Percentiles rank a stretch among this genome's conserved stretches.
Conservation (phyloP, 2,888 invertebrate species). For the Auanema sp. region DNA sequence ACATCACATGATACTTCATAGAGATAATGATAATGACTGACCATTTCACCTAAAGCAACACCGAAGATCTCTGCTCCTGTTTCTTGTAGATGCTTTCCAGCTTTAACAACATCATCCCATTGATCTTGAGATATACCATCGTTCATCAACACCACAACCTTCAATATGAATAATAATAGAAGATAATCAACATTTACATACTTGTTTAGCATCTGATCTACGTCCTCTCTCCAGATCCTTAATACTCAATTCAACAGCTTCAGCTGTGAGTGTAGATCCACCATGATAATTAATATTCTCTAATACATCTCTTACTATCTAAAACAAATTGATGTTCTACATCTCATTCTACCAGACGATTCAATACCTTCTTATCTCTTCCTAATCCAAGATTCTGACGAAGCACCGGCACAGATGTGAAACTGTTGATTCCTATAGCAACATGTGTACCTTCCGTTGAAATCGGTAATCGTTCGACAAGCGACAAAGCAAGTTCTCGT, state of each 20-base stretch:
- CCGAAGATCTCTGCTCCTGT: slow-evolving; percentile 50
- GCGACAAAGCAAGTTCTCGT: slow-evolving; percentile 49
- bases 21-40: too few species aligned
- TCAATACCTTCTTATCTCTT: slow-evolving; percentile 37
- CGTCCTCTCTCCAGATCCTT: slow-evolving; percentile 40
- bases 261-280: slow-evolving; percentile 52
- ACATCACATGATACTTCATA: too few species aligned
- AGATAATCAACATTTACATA: slow-evolving; percentile 9
- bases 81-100: slow-evolving; percentile 31
- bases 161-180: background rate
- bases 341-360: background rate
- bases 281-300: slow-evolving; percentile 52
- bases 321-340: slow-evolving; percentile 5
- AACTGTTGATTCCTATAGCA: slow-evolving; percentile 52
- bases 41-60: slow-evolving; percentile 50
- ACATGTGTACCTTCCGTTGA: slow-evolving; percentile 28
- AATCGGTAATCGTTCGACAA: slow-evolving; percentile 55
- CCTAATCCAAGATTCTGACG: slow-evolving; percentile 45
- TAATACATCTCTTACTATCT: slow-evolving; percentile 47
- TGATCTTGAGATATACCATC: slow-evolving; percentile 56
- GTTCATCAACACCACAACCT: slow-evolving; percentile 51
- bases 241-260: slow-evolving; percentile 49
- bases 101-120: slow-evolving; percentile 44
- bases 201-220: slow-evolving; percentile 49
- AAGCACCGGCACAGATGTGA: slow-evolving; percentile 42